Evolutionary conservation across 2,797 vertebrate species (phyloP), one percentile per base, ranked within the genome.

Genomic region (Iguana delicatissima): DNA sequence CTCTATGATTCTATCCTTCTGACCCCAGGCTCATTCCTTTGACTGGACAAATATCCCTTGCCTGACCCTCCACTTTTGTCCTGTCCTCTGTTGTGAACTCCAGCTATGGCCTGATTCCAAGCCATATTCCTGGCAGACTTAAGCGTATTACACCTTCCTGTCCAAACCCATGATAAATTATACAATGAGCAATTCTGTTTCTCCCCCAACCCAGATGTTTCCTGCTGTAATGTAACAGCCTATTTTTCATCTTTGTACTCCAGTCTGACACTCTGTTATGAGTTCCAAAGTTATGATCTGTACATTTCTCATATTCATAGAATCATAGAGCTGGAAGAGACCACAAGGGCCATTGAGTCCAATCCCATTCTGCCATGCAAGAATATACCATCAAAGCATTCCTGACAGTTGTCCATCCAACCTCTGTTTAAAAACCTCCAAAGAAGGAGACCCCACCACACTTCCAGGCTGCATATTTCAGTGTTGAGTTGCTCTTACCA

Each of bases 181-280:
- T 7, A 67, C 73, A 69, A 35, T 50, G 24, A 73, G 26, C 32
- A 12, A 0, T 32, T 0, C 3, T 69, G 20, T n/a, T 26, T 22
- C n/a, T 35, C 29, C 50, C 38, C 22, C 22, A 32, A 16, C 50
- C 20, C 83, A 85, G 89, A 46, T 85, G 83, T 85, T 89, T 89
- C 89, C 89, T 57, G 32, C 62, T 32, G 5, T 16, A 1, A 6
- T 52, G 12, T 35, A 18, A 52, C 26, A 10, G 46, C 7, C 57
- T 14, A 57, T 32, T 16, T 29, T 32, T 35, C 50, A 18, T 26
- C 64, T 72, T 42, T 57, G 79, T 50, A 72, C 13, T 55, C n/a
- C 57, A 20, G 22, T 42, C 55, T 77, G 69, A 9, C 32, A 24
- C 32, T 55, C 42, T 9, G 52, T 14, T 6, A 1, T 62, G 55